A percentile compares a stretch with the other conserved stretches of the same genome.
Conservation (phyloP, 1,140 invertebrate genomes). For the Phymastichus coffea region DNA sequence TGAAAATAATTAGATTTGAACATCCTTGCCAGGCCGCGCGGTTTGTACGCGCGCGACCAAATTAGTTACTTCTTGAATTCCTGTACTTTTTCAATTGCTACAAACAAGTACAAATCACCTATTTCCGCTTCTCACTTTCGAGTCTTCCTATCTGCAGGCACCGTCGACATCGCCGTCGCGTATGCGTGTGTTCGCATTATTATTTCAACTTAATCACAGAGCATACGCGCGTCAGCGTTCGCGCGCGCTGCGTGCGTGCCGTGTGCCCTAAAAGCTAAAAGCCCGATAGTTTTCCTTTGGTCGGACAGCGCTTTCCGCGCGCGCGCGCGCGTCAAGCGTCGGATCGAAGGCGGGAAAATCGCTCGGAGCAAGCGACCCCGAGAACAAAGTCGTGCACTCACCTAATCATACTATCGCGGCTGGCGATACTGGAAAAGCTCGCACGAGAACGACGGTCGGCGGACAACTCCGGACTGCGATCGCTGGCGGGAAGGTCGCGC, state of each 20-base stretch:
- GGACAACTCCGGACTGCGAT: conserved; percentile 30
- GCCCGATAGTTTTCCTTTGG: too few relatives aligned
- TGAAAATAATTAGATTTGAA: conserved; percentile 23
- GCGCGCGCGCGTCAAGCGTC: too few relatives aligned
- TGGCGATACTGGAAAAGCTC: conserved; percentile 37
- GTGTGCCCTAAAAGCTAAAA: too few relatives aligned
- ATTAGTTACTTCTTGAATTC: conserved; percentile 31
- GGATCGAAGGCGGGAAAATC: too few relatives aligned
- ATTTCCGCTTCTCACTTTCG: conserved; percentile 32
- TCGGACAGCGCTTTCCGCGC: too few relatives aligned
- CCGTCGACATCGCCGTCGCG: conserved; percentile 9
- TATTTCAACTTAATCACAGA: conserved; percentile 31
- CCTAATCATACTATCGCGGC: conserved; percentile 55
- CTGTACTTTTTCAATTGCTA: conserved; percentile 33
- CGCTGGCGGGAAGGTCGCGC: conserved; percentile 37
- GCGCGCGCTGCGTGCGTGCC: too few relatives aligned
- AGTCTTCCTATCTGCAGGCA: conserved; percentile 17
- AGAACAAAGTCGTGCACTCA: too few relatives aligned
- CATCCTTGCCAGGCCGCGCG: neutral
- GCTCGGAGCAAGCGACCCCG: too few relatives aligned
- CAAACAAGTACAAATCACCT: conserved; percentile 31
- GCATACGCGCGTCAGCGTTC: conserved; percentile 18
- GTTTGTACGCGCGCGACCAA: neutral
- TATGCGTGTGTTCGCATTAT: conserved; percentile 14
- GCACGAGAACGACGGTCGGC: conserved; percentile 32